phyloP scores from a whole-genome alignment of 2,113 vertebrate species.

The Dicentrarchus labrax region DNA sequence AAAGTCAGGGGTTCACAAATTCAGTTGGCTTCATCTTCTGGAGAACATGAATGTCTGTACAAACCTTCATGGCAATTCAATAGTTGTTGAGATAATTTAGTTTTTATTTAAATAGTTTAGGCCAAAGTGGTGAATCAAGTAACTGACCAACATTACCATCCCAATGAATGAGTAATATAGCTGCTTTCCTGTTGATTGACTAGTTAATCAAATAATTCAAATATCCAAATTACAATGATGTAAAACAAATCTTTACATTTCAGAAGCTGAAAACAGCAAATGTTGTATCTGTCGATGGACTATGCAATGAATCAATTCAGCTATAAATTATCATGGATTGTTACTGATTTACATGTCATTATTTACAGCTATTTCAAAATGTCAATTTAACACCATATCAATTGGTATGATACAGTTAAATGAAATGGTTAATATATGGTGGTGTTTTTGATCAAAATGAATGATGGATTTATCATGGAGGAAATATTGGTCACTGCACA shows the following conservation, averaged over 20 bases:
- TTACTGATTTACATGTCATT: no score
- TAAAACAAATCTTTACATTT: neutral
- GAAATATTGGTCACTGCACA: neutral
- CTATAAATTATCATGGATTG: no score
- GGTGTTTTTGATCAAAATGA: neutral
- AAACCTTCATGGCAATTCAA: neutral
- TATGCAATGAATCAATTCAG: no score
- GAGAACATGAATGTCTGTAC: neutral
- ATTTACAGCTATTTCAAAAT: neutral
- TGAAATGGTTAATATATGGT: neutral
- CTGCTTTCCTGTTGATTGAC: neutral
- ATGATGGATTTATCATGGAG: neutral
- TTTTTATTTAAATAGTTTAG: no score
- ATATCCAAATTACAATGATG: neutral
- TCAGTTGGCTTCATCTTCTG: neutral
- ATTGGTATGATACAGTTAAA: neutral
- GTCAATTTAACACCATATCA: neutral
- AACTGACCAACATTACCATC: neutral
- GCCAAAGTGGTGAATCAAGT: neutral
- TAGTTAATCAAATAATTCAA: neutral
- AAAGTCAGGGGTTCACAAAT: neutral
- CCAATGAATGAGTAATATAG: no score
- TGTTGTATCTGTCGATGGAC: no score
- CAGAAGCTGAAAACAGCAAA: neutral
- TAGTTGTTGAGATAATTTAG: neutral